A percentile compares a stretch with the other conserved stretches of the same genome.
phyloP scores from a whole-genome alignment of 2,888 invertebrate genomes.

The Scrobipalpa costella region DNA sequence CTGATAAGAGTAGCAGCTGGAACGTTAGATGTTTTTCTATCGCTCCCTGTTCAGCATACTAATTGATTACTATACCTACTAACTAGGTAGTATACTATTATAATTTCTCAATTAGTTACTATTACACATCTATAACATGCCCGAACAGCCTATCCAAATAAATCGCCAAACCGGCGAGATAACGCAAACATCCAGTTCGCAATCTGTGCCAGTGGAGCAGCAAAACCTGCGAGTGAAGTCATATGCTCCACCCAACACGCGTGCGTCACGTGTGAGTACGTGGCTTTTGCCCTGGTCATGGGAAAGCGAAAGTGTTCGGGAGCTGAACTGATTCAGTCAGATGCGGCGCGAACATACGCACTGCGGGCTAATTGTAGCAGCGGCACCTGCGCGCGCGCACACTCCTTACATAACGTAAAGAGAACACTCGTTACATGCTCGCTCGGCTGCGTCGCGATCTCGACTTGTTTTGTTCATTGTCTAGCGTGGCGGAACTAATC shows the following conservation, averaged over 20 bases:
- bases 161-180: background rate
- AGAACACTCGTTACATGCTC: constrained; percentile 13
- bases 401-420: constrained; percentile 9
- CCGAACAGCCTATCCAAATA: too few relatives aligned
- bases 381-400: background rate
- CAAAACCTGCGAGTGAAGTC: constrained; percentile 12
- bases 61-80: too few relatives aligned
- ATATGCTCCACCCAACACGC: background rate
- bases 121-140: too few relatives aligned
- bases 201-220: constrained; percentile 16
- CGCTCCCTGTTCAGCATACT: too few relatives aligned
- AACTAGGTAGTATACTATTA: too few relatives aligned
- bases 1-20: too few relatives aligned
- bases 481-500: background rate
- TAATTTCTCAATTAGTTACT: too few relatives aligned
- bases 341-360: background rate
- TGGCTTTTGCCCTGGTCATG: background rate
- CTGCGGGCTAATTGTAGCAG: constrained; percentile 2
- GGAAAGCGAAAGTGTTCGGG: constrained; percentile 21
- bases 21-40: too few relatives aligned
- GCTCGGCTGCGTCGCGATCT: background rate
- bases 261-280: background rate
- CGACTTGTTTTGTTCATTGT: background rate
- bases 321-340: background rate
- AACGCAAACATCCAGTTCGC: constrained; percentile 12